phyloP scores from a whole-genome alignment of 2,113 vertebrate species.

The Orycteropus afer region DNA sequence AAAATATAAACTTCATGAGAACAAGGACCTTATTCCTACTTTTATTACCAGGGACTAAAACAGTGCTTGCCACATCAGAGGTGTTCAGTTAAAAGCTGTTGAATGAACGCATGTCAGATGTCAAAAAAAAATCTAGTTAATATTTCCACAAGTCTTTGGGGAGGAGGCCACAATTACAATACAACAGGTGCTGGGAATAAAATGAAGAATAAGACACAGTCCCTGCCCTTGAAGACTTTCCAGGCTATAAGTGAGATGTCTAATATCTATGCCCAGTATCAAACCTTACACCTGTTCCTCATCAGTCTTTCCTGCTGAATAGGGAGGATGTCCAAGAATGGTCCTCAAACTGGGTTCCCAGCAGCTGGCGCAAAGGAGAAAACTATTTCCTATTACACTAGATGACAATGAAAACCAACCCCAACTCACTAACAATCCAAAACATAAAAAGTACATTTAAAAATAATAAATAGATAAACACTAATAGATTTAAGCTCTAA shows the following conservation, averaged over 20 bases:
- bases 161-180: neutral
- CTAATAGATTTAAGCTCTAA: neutral
- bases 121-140: neutral
- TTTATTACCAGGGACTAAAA: neutral
- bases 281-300: rapidly evolving
- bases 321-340: neutral
- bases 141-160: neutral
- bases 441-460: neutral
- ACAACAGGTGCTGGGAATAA: neutral
- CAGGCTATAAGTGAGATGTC: no score
- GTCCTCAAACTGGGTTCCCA: neutral
- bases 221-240: neutral
- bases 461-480: neutral
- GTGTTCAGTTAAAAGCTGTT: neutral
- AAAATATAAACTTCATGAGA: neutral
- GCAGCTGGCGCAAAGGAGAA: neutral
- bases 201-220: neutral
- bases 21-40: neutral
- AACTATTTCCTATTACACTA: neutral
- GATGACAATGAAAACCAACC: neutral
- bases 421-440: neutral
- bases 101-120: neutral
- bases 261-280: neutral
- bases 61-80: neutral
- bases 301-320: neutral